Percentiles rank a stretch among this genome's conserved stretches.
These are phyloP conservation scores for Norana najaformis DNA, from an alignment of 2,888 invertebrate genomes.

Conservation along the genomic window DNA sequence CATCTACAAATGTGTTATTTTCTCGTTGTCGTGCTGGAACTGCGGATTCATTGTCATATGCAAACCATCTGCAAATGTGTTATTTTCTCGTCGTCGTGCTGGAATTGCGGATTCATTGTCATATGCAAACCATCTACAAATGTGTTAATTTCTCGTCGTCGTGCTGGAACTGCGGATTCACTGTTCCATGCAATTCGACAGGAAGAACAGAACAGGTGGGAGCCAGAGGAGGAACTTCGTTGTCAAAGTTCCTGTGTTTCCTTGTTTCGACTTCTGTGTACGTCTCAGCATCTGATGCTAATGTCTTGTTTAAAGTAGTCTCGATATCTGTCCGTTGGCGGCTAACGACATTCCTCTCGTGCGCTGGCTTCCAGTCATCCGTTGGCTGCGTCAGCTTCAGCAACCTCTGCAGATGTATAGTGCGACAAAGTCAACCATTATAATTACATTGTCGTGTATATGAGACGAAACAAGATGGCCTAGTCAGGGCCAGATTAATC, in stretches of 20 bases:
- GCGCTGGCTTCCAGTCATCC: conserved; percentile 23
- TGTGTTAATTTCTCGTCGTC: neutral
- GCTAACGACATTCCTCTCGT: neutral
- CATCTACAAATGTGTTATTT: neutral
- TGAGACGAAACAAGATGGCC: neutral
- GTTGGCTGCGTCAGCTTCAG: neutral
- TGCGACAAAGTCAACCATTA: neutral
- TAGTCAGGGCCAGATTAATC: too few relatives aligned
- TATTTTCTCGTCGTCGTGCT: too few relatives aligned
- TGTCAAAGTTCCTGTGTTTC: too few relatives aligned
- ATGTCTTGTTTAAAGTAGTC: neutral
- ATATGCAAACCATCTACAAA: neutral
- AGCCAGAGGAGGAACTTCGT: conserved; percentile 30
- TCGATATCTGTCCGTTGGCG: neutral
- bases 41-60: neutral
- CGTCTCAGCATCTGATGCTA: neutral
- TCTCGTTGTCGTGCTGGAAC: neutral
- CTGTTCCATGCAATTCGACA: neutral
- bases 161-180: neutral
- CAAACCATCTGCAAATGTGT: too few relatives aligned
- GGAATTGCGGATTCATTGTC: too few relatives aligned
- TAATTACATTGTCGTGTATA: neutral
- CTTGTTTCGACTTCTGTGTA: neutral
- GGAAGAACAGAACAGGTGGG: neutral
- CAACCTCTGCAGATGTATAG: neutral